These are phyloP conservation scores for Zonotrichia leucophrys DNA, from an alignment of 2,113 vertebrate species.

Conservation along the genomic window DNA sequence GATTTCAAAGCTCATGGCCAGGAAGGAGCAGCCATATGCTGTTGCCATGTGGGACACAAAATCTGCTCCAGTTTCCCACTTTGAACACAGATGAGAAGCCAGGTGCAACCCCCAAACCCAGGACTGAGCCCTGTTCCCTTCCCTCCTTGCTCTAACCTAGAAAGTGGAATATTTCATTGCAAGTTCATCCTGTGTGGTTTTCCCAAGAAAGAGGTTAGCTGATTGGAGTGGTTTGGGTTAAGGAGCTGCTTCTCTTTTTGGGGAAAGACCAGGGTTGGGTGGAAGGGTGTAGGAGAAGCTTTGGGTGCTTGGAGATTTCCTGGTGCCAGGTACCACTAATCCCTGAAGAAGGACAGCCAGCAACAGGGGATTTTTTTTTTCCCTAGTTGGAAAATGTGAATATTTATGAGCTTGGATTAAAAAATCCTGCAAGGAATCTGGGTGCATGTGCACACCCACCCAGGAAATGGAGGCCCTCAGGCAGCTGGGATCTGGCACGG, in stretches of 20 bases:
- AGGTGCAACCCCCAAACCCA: neutral
- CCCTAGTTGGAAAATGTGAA: neutral
- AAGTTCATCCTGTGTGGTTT: neutral
- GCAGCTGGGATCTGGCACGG: neutral
- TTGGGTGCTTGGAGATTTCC: neutral
- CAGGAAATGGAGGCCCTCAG: neutral
- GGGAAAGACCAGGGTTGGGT: neutral
- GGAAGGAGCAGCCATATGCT: conserved; percentile 21
- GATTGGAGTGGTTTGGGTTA: neutral
- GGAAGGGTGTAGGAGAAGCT: neutral
- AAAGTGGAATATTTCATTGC: neutral
- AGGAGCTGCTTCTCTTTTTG: neutral
- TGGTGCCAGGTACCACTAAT: rapidly evolving
- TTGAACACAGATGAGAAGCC: neutral
- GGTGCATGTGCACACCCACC: neutral
- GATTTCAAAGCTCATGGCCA: conserved; percentile 16
- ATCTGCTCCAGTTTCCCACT: neutral
- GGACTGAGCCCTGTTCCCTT: neutral
- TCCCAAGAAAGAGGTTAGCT: neutral
- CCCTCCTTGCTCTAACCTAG: neutral
- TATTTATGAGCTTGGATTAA: neutral
- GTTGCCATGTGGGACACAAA: neutral
- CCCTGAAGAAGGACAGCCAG: neutral
- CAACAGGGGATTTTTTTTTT: neutral
- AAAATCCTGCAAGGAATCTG: neutral